phyloP scores from a whole-genome alignment of 1,140 invertebrate genomes.

The Anagrus nilaparvatae region DNA sequence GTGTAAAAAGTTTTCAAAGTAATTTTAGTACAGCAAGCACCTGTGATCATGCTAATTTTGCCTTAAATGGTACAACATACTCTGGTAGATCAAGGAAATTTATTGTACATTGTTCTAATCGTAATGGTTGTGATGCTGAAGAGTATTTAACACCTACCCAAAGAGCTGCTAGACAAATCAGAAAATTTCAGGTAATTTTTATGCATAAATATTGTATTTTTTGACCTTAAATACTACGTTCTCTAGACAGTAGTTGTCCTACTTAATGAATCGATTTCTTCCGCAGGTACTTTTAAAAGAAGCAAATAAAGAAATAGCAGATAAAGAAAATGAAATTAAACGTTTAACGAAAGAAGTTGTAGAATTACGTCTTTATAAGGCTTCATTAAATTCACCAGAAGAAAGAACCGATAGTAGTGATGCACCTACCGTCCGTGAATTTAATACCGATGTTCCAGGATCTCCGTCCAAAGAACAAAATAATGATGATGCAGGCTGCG shows the following conservation, averaged over 20 bases:
- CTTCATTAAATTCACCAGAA: constrained; percentile 61
- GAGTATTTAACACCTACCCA: constrained; percentile 82
- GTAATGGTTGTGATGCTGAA: constrained; percentile 58
- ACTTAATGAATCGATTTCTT: too few relatives aligned
- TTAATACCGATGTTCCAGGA: constrained; percentile 41
- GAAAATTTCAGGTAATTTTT: constrained; percentile 45
- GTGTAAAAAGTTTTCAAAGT: constrained; percentile 65
- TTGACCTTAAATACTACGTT: constrained; percentile 1
- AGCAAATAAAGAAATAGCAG: constrained; percentile 63
- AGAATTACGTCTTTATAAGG: constrained; percentile 66
- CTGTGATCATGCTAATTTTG: constrained; percentile 69
- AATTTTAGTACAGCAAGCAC: constrained; percentile 55
- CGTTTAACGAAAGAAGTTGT: constrained; percentile 73
- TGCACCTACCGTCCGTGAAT: constrained; percentile 60
- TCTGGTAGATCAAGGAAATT: constrained; percentile 51
- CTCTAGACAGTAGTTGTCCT: constrained; percentile 7
- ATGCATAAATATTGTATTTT: neutral
- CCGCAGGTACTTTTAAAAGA: constrained; percentile 58
- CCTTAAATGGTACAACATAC: constrained; percentile 70
- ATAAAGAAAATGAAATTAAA: constrained; percentile 70
- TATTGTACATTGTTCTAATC: constrained; percentile 71
- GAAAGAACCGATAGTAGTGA: constrained; percentile 60
- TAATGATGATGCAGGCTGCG: constrained; percentile 15
- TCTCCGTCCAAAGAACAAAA: constrained; percentile 30
- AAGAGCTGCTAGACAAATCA: constrained; percentile 65